A percentile compares a stretch with the other conserved stretches of the same genome.
phyloP scores from a whole-genome alignment of 2,797 vertebrate species.

The Lagodon rhomboides region DNA sequence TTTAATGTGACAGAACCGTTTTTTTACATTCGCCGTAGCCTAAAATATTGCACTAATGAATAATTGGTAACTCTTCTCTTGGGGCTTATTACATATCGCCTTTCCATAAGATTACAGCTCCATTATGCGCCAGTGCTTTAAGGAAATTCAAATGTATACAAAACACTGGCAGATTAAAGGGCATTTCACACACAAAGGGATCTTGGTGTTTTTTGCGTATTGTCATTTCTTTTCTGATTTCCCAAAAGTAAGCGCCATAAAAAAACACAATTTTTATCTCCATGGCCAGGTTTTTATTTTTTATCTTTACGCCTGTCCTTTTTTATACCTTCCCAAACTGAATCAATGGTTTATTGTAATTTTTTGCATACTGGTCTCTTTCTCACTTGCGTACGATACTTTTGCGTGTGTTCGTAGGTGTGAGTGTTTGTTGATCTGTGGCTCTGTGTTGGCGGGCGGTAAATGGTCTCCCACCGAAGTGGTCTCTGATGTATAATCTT shows the following conservation, averaged over 20 bases:
- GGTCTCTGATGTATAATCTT: conserved; percentile 83
- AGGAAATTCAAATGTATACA: conserved; percentile 16
- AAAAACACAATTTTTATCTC: not conserved
- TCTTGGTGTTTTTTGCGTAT: not conserved
- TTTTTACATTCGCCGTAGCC: conserved; percentile 17
- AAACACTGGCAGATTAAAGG: conserved; percentile 28
- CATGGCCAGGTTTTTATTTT: not conserved
- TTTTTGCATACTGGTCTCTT: conserved; percentile 10
- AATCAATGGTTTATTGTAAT: conserved; percentile 12
- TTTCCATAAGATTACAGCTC: not conserved
- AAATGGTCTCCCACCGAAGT: conserved; percentile 77
- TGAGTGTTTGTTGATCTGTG: conserved; percentile 71
- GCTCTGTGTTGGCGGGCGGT: conserved; percentile 75
- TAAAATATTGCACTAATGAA: conserved; percentile 27
- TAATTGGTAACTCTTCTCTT: conserved; percentile 15
- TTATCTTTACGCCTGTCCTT: not conserved
- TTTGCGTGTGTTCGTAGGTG: conserved; percentile 35
- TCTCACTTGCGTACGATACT: conserved; percentile 3
- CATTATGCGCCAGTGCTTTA: not conserved
- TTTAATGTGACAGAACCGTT: conserved; percentile 23
- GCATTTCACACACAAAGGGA: not conserved
- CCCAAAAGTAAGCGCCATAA: not conserved
- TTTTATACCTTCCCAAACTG: not conserved
- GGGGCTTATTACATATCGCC: conserved; percentile 10
- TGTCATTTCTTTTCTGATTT: not conserved